Conservation (phyloP, 2,888 invertebrate genomes). For the Rhagonycha lutea region DNA sequence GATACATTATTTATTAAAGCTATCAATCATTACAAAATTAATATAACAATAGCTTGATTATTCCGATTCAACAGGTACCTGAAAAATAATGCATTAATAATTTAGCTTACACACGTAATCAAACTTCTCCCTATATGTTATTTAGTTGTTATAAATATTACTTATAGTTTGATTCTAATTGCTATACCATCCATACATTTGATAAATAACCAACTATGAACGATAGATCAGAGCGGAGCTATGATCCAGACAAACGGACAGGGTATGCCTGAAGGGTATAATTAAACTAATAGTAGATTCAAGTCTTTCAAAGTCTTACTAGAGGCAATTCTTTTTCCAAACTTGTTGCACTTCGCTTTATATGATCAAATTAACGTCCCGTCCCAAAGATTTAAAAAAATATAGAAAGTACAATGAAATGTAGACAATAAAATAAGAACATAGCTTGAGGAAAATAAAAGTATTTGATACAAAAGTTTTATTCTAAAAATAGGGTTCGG, state of each 20-base stretch:
- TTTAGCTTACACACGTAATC: neutral
- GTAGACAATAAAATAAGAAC: neutral
- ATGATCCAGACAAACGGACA: slow-evolving; percentile 47
- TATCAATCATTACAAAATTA: neutral
- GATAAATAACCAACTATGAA: slow-evolving; percentile 25
- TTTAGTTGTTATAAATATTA: slow-evolving; percentile 18
- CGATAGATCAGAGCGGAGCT: slow-evolving; percentile 29
- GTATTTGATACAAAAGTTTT: neutral
- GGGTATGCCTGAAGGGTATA: slow-evolving; percentile 49
- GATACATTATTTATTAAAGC: neutral
- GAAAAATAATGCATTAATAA: neutral
- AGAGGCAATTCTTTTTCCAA: slow-evolving; percentile 25
- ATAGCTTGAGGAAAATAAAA: neutral
- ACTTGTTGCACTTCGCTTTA: slow-evolving; percentile 12
- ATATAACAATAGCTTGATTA: neutral
- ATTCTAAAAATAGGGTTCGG: neutral
- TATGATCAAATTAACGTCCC: slow-evolving; percentile 6
- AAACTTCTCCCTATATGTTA: slow-evolving; percentile 1
- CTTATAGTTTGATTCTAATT: slow-evolving; percentile 25
- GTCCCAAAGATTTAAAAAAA: neutral
- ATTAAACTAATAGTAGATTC: slow-evolving; percentile 55
- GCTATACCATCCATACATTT: slow-evolving; percentile 15
- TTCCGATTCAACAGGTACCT: neutral
- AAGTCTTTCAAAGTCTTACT: slow-evolving; percentile 24
- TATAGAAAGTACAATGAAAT: slow-evolving; percentile 2